These are phyloP conservation scores for Coleophora deauratella DNA, from an alignment of 2,888 invertebrate species.

Conservation along the genomic window DNA sequence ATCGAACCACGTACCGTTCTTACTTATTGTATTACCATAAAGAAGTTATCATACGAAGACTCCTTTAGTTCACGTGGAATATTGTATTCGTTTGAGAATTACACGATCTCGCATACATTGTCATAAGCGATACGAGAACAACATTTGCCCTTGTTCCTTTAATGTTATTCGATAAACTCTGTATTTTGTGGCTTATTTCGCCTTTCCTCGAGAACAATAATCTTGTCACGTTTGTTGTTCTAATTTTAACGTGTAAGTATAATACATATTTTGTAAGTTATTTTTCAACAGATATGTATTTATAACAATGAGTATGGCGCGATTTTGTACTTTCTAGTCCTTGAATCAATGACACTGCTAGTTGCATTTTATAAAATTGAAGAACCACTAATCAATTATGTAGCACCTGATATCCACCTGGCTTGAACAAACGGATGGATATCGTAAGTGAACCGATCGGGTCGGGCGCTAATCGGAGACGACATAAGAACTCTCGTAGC, in stretches of 20 bases:
- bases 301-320: no score
- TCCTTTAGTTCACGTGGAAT: conserved; percentile 61
- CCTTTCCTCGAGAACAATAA: neutral
- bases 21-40: conserved; percentile 57
- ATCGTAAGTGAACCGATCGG: conserved; percentile 1
- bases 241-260: no score
- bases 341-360: no score
- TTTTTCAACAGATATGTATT: no score
- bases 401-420: no score
- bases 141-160: conserved; percentile 13
- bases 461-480: conserved; percentile 49
- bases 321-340: no score
- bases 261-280: no score
- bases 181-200: conserved; percentile 20
- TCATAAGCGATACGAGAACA: conserved; percentile 30
- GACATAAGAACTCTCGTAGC: conserved; percentile 50
- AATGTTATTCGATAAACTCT: conserved; percentile 19
- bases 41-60: conserved; percentile 59
- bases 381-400: no score
- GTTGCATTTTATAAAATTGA: no score
- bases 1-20: conserved; percentile 58
- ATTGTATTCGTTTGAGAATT: conserved; percentile 53
- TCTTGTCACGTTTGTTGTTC: no score
- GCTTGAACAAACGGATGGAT: neutral
- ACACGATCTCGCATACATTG: conserved; percentile 58